Evolutionary conservation across 2,888 invertebrate species (phyloP), one percentile per base, ranked within the genome.

Genomic region (Augochlorella aurata): DNA sequence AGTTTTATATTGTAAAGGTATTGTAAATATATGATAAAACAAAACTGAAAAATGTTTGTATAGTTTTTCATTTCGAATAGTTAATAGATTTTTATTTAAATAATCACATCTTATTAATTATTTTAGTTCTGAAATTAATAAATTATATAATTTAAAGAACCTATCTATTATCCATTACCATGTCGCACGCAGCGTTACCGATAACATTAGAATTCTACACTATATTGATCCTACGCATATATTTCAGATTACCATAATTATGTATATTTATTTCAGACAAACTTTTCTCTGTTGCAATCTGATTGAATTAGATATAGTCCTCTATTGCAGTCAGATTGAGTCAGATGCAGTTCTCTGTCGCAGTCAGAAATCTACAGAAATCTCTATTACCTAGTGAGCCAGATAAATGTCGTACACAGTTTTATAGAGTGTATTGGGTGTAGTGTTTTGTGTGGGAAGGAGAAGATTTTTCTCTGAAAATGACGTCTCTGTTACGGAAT

Each of bases 401-500:
- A 21, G 49, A 16, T 21, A 67, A 66, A 71, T 45, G 50, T 73
- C 45, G 16, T 45, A 16, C 66, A 9, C 0, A n/a, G 50, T n/a
- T 65, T 67, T 61, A 63, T 71, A n/a, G 16, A 72, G 44, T 74
- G 72, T 7, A 47, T 68, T 73, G 29, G 74, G 44, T 74, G 72
- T 7, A 50, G 65, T 73, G 29, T 66, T 74, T 44, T 24, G n/a
- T 18, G 38, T n/a, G 50, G 12, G 45, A 14, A 49, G 49, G 9
- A 54, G 69, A 49, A 54, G 12, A 58, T 58, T 58, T 69, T 69
- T 14, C 49, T 12, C 7, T 2, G 21, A 84, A 81, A 68, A 88
- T 88, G 88, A 78, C 88, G 54, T 83, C 87, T 4, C 70, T 88
- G 50, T 65, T 88, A 38, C 88, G 78, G 21, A 87, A 87, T 45